These are phyloP conservation scores for Indri indri DNA, from an alignment of 2,113 vertebrate genomes.

Conservation along the genomic window DNA sequence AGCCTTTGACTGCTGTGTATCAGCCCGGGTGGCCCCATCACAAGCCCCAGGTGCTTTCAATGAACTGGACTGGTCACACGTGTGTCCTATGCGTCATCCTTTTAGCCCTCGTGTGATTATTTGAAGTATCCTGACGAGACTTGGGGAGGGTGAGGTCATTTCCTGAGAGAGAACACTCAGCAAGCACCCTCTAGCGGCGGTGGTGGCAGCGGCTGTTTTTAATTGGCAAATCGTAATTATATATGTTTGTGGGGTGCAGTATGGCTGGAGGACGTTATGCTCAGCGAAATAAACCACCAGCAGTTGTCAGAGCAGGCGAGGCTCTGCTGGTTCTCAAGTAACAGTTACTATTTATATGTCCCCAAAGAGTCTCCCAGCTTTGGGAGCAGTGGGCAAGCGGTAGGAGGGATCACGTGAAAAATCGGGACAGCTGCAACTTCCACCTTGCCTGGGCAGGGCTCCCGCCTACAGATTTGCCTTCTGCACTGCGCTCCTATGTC, in stretches of 20 bases:
- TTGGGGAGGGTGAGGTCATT: constrained; percentile 31
- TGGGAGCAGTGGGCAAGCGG: neutral
- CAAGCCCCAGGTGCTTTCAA: neutral
- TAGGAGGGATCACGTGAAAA: neutral
- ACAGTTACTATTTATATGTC: constrained; percentile 28
- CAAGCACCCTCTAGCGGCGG: constrained; percentile 32
- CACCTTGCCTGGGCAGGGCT: neutral
- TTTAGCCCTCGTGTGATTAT: neutral
- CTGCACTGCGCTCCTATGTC: rapidly evolving
- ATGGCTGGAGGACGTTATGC: neutral
- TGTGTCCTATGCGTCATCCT: neutral
- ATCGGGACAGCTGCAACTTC: neutral
- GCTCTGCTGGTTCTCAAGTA: neutral
- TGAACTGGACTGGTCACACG: neutral
- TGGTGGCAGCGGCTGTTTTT: neutral
- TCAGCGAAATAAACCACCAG: neutral
- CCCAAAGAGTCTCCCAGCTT: neutral
- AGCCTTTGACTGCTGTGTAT: neutral
- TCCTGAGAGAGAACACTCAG: neutral
- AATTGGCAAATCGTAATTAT: neutral
- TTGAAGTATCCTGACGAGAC: neutral
- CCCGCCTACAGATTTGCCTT: rapidly evolving
- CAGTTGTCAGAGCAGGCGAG: neutral
- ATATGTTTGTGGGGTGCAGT: neutral
- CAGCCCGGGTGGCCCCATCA: neutral